These are phyloP conservation scores for Phylloscopus trochiloides DNA, from an alignment of 2,113 vertebrate genomes.

Conservation along the genomic window DNA sequence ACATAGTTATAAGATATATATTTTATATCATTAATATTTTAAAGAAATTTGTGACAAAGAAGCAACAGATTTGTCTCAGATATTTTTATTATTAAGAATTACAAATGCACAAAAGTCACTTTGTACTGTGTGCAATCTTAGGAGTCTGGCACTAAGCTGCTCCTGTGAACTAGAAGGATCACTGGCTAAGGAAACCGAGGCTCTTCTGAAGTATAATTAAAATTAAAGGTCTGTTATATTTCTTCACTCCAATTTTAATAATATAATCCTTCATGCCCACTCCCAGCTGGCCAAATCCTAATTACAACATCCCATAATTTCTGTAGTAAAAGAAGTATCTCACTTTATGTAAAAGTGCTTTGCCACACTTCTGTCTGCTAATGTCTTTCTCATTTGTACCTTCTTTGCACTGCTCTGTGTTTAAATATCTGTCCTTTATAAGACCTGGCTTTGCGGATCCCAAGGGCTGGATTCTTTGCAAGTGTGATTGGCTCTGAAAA, in stretches of 20 bases:
- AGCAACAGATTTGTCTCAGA: neutral
- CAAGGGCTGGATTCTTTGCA: neutral
- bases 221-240: neutral
- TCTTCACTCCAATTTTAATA: neutral
- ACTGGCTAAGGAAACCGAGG: neutral
- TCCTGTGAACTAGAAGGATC: neutral
- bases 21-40: neutral
- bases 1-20: neutral
- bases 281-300: conserved; percentile 18
- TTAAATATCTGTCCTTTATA: neutral
- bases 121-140: neutral
- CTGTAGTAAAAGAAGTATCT: neutral
- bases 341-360: neutral
- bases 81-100: neutral
- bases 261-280: neutral
- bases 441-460: neutral
- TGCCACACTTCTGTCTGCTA: neutral
- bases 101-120: neutral
- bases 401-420: neutral
- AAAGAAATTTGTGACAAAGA: neutral
- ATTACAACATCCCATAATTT: conserved; percentile 32
- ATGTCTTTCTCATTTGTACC: neutral
- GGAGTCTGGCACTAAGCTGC: neutral
- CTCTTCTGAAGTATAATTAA: conserved; percentile 10
- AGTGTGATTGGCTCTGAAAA: neutral